These are phyloP conservation scores for Scomber scombrus DNA, from an alignment of 2,113 vertebrate genomes.

Conservation along the genomic window DNA sequence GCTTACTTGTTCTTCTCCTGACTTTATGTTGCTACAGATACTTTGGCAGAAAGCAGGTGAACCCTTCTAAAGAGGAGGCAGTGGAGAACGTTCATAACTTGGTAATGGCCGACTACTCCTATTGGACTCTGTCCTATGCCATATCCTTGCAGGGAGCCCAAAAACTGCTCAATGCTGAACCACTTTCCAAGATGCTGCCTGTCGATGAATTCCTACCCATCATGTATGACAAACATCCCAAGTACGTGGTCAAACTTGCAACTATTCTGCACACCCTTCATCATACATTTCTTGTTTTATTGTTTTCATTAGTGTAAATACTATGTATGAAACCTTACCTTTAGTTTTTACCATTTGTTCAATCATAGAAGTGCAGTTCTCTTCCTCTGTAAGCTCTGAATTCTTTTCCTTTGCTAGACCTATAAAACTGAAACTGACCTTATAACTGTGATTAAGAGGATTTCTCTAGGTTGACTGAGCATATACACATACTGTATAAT, in stretches of 20 bases:
- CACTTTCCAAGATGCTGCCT: constrained; percentile 94
- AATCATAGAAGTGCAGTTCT: too few species aligned
- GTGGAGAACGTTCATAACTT: constrained; percentile 89
- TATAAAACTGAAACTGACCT: constrained; percentile 39
- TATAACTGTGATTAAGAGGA: constrained; percentile 15
- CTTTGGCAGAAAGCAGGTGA: constrained; percentile 96
- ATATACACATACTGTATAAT: background rate
- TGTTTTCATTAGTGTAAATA: too few species aligned
- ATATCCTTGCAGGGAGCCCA: constrained; percentile 91
- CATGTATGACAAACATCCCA: constrained; percentile 97
- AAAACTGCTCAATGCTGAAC: constrained; percentile 91
- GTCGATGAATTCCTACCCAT: constrained; percentile 98
- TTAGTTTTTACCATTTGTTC: too few species aligned
- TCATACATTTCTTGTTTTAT: background rate
- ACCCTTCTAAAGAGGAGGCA: constrained; percentile 83
- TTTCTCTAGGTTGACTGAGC: constrained; percentile 16
- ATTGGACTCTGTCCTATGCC: constrained; percentile 94
- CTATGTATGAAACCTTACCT: too few species aligned
- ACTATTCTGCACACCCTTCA: background rate
- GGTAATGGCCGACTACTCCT: constrained; percentile 91
- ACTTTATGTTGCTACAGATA: constrained; percentile 83
- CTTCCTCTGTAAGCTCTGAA: background rate
- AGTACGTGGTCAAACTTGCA: constrained; percentile 84
- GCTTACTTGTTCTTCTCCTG: background rate
- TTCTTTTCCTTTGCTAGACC: background rate